Base-by-base conservation (phyloP, 1,140 invertebrate genomes). In the Saxidomus purpurata region DNA sequence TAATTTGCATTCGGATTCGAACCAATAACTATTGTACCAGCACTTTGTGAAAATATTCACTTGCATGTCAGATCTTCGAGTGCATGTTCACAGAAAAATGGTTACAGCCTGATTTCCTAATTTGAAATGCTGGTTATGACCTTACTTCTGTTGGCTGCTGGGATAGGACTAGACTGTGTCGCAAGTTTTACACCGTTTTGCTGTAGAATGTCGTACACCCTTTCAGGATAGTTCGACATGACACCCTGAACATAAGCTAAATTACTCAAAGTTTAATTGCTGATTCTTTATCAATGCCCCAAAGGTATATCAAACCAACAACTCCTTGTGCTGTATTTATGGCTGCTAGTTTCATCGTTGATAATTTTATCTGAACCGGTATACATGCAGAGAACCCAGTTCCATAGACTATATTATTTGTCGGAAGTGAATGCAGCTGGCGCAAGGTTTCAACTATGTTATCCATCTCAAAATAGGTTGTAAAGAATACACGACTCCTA, bases 321-420 rank as follows among this genome's bases (percentile, higher is more conserved):
- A 52, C 74, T 1, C 74, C 74, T 15, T 77, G 40, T 25, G 74
- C 74, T 52, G 28, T 77, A 52, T 77, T 77, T n/a, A 28, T 2
- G 13, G 74, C 74, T 0, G 74, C 74, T 11, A 77, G 25, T 25
- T 77, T 0, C 74, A 77, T 77, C 1, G 74, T 77, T 1, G 19
- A 15, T 49, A 0, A 15, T 52, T 77, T 52, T 28, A 77, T 77
- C 3, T 6, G 13, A 22, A 22, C 1, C 2, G 40, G 22, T 11
- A 25, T 52, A 31, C 74, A 77, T 4, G 47, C 47, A 17, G 43
- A 25, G 28, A 77, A 28, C 4, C 74, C 74, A 2, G 40, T 52
- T 28, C 74, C 47, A 52, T 52, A 77, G 0, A 77, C 47, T 28
- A 77, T 47, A 34, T 77, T 77, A 19, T 34, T n/a, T 77, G 74